A percentile compares a stretch with the other conserved stretches of the same genome.
phyloP scores from a whole-genome alignment of 2,113 vertebrate genomes.

The Indri indri region DNA sequence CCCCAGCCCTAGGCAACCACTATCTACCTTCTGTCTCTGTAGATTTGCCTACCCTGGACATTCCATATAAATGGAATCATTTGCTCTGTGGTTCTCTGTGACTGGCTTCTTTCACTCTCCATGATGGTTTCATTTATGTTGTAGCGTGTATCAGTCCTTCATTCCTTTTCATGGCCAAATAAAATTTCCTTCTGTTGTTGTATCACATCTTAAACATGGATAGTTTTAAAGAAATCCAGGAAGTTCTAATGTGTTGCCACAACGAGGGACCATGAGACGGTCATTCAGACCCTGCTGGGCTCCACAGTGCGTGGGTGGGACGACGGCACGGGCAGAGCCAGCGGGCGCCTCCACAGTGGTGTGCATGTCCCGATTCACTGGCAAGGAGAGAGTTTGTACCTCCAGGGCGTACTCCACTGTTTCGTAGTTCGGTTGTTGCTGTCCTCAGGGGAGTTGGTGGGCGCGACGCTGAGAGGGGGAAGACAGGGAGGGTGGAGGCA shows the following conservation, averaged over 20 bases:
- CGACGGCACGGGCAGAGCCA: neutral
- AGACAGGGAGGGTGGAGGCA: neutral
- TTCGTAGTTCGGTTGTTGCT: neutral
- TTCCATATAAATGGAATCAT: neutral
- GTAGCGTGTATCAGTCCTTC: neutral
- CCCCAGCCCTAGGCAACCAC: neutral
- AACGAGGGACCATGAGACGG: neutral
- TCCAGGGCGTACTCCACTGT: neutral
- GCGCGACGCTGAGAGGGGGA: neutral
- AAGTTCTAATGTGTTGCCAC: neutral
- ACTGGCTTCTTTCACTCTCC: neutral
- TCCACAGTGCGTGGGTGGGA: accelerated
- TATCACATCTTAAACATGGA: neutral
- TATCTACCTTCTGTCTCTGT: neutral
- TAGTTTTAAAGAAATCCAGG: neutral
- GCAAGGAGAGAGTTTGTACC: neutral
- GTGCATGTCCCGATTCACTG: too few relatives aligned
- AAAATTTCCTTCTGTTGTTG: neutral
- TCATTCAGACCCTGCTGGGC: neutral
- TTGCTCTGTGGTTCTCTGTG: neutral
- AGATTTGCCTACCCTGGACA: neutral
- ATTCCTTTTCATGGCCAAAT: neutral
- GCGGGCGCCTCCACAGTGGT: accelerated
- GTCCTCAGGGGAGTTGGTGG: neutral
- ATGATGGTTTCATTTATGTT: neutral